Evolutionary conservation across 1,140 invertebrate genomes (phyloP), one percentile per base, ranked within the genome.

Genomic region (Condylostylus longicornis): DNA sequence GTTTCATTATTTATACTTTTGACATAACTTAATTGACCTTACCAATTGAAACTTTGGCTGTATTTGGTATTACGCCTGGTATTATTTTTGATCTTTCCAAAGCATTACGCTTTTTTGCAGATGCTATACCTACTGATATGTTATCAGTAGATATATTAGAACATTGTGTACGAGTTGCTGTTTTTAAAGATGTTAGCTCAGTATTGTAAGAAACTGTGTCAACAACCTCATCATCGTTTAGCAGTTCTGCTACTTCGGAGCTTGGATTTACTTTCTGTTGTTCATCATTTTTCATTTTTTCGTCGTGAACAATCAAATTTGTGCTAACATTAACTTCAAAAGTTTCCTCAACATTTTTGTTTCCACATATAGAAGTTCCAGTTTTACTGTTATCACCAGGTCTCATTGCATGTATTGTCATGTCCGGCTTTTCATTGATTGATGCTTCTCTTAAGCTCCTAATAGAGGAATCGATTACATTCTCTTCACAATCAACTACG

Each of bases 361-460:
- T n/a, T 8, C 23, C n/a, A 25, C 23, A 8, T 25, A 7, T 25
- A 25, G 23, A 8, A 25, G n/a, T n/a, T 25, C 7, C 7, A 25
- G 23, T 25, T n/a, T 8, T 25, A 8, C n/a, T 7, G 23, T 8
- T 25, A 25, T 25, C 23, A 25, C n/a, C 23, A 25, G 7, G 23
- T 25, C n/a, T 25, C 41, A 41, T n/a, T 8, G 23, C 7, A 25
- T 8, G 7, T 7, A n/a, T 22, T 58, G 49, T 33, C 62, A n/a
- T 54, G 41, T 64, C 60, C n/a, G 72, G 59, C n/a, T 70, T 70
- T 47, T 73, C 71, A 35, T 72, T 69, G 20, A n/a, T n/a, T n/a
- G n/a, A n/a, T n/a, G n/a, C n/a, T n/a, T n/a, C n/a, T n/a, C n/a
- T n/a, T n/a, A n/a, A n/a, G n/a, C n/a, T n/a, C n/a, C n/a, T n/a